These are phyloP conservation scores for Sebastes cheni DNA, from an alignment of 2,797 vertebrate genomes.

Conservation along the genomic window DNA sequence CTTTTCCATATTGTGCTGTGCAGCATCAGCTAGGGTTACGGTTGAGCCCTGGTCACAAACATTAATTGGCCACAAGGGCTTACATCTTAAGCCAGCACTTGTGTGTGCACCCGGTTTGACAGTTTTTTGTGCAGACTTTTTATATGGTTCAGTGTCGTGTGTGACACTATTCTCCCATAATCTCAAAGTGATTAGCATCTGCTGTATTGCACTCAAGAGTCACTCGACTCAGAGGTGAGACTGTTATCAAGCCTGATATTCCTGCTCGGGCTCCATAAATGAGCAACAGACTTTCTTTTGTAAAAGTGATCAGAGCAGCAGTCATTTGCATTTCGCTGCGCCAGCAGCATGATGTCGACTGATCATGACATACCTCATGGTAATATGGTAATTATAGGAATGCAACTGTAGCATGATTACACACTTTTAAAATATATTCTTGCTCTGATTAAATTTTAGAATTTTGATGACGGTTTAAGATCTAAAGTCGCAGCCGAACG, in stretches of 20 bases:
- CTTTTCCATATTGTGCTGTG: not conserved
- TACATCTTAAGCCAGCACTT: not conserved
- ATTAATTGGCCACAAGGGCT: not conserved
- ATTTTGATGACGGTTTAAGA: conserved; percentile 17
- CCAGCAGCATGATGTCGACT: not conserved
- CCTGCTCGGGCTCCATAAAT: conserved; percentile 7
- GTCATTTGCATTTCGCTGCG: conserved; percentile 30
- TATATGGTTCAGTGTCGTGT: not conserved
- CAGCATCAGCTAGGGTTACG: not conserved
- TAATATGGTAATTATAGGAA: conserved; percentile 8
- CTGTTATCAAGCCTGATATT: not conserved
- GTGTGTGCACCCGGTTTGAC: not conserved
- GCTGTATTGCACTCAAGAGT: not conserved
- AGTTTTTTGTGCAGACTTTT: not conserved
- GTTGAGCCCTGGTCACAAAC: not conserved
- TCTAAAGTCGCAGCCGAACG: conserved; percentile 20
- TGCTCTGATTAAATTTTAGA: conserved; percentile 17
- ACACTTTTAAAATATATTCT: conserved; percentile 16
- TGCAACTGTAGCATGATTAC: conserved; percentile 1
- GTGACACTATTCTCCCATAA: not conserved
- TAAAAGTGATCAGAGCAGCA: conserved; percentile 33
- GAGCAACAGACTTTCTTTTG: not conserved
- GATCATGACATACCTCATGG: not conserved
- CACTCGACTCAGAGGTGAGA: not conserved
- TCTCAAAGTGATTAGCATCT: conserved; percentile 17